Base-by-base conservation (phyloP, 1,140 invertebrate species). In the Drosophila cardini region DNA sequence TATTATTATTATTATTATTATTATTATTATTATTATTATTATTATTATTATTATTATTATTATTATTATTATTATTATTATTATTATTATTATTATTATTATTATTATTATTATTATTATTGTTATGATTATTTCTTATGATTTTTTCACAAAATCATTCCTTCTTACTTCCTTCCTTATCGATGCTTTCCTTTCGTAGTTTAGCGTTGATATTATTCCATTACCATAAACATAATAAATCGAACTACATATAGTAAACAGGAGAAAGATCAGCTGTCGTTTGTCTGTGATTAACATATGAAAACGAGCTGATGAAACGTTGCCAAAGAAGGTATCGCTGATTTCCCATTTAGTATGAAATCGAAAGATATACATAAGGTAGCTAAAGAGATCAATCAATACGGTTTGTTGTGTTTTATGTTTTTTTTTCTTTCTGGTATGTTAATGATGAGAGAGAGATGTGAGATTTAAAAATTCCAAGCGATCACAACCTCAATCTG, bases 301-400 rank as follows among this genome's bases (percentile, higher is more conserved):
- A 75, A 75, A 75, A 71, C 68, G 68, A 75, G 72, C 40, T 64
- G 72, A 75, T 64, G 72, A 75, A 75, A 75, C 72, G 26, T 68
- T 60, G 64, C 60, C 67, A 75, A 61, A 69, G 58, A 56, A 36
- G 67, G 13, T 11, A 3, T 68, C 70, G 67, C 67, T 55, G 63
- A 68, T 58, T 72, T 58, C 43, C 42, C 52, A 71, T 16, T 40
- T 15, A 30, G 21, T n/a, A 34, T 8, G 26, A 40, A 18, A 42
- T n/a, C 2, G 26, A 30, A 50, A 46, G 50, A 10, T 46, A 45
- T 45, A 15, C 30, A 34, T 50, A 11, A 34, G 15, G 11, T 11
- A 32, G 13, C 32, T 46, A 34, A 32, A 69, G 67, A 75, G 67
- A 75, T 75, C 72, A 71, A 75, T 75, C 72, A 75, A 75, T 75